A percentile compares a stretch with the other conserved stretches of the same genome.
Conservation (phyloP, 2,797 vertebrate species). For the Oreochromis grahami region DNA sequence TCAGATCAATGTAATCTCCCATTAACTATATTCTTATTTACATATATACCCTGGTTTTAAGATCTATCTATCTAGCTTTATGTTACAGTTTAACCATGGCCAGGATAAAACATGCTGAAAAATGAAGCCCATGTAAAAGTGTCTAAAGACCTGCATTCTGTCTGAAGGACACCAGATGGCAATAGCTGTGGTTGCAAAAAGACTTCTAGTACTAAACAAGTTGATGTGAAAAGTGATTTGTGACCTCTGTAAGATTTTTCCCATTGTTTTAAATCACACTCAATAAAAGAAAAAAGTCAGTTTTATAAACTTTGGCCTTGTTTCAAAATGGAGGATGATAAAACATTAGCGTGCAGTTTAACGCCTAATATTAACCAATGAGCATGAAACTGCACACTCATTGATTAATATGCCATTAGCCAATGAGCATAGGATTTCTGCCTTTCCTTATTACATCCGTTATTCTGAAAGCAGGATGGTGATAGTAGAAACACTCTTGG, state of each 20-base stretch:
- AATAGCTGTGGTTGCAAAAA: neutral
- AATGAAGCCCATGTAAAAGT: neutral
- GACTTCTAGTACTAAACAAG: neutral
- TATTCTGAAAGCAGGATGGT: neutral
- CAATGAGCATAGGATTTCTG: neutral
- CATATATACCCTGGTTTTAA: neutral
- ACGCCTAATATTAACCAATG: rapidly evolving
- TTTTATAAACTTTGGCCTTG: neutral
- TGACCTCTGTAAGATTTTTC: neutral
- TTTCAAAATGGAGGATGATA: neutral
- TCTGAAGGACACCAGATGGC: neutral
- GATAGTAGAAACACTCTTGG: neutral
- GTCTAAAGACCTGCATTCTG: neutral
- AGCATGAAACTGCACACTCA: rapidly evolving
- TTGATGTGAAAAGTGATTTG: neutral
- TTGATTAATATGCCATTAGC: neutral
- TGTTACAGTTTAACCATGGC: neutral
- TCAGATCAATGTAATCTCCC: neutral
- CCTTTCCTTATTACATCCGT: neutral
- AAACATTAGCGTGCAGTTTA: neutral
- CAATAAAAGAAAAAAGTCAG: neutral
- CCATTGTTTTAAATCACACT: rapidly evolving
- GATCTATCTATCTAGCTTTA: neutral
- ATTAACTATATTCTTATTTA: neutral
- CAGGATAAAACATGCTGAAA: neutral